Evolutionary conservation across 2,113 vertebrate genomes (phyloP).

Genomic region (Nettapus auritus): DNA sequence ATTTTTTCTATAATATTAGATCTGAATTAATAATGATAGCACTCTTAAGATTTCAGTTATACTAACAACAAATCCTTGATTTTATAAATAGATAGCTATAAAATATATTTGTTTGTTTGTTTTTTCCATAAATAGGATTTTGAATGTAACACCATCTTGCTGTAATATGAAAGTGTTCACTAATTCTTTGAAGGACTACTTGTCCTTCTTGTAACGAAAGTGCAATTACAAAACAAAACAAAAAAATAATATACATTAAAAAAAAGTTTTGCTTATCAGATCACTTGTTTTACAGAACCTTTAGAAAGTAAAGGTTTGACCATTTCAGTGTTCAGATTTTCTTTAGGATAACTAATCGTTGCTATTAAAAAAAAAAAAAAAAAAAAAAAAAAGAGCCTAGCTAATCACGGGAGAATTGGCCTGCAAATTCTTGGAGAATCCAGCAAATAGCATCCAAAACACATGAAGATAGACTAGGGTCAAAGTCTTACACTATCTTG

Average conservation of each 20-base stretch:
- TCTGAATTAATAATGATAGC: not conserved
- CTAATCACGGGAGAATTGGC: not conserved
- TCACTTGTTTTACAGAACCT: not conserved
- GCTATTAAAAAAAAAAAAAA: not conserved
- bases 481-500: not conserved
- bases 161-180: not conserved
- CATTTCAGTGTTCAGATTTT: not conserved
- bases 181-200: not conserved
- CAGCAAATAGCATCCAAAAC: not conserved
- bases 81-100: not conserved
- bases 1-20: not conserved
- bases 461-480: not conserved
- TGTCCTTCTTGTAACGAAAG: not conserved
- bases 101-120: not conserved
- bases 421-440: not conserved
- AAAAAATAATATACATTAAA: too few relatives aligned
- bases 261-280: not conserved
- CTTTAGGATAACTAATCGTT: not conserved
- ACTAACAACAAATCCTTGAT: not conserved
- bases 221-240: not conserved
- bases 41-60: not conserved
- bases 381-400: not conserved
- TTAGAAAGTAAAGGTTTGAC: not conserved
- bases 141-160: not conserved
- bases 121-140: not conserved